These are phyloP conservation scores for Sycophila sp. DNA, from an alignment of 1,140 invertebrate genomes.

Conservation along the genomic window DNA sequence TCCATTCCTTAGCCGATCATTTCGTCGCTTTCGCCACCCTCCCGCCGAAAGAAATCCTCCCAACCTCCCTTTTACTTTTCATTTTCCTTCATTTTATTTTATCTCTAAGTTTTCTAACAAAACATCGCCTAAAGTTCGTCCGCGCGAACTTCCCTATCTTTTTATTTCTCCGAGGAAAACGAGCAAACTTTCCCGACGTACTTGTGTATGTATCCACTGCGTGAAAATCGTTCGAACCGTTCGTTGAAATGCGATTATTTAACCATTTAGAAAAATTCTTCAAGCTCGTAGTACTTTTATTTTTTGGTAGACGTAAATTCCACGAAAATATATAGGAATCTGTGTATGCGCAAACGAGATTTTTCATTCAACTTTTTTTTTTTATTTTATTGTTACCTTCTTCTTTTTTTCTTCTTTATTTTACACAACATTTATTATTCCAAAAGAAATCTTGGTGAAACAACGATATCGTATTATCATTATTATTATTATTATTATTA, in stretches of 20 bases:
- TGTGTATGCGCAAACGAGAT: conserved; percentile 7
- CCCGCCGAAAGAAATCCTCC: conserved; percentile 9
- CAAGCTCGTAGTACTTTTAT: conserved; percentile 5
- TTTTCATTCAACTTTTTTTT: no score
- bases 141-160: not conserved
- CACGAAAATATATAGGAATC: conserved; percentile 20
- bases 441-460: conserved; percentile 8
- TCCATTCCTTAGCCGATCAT: not conserved
- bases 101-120: not conserved
- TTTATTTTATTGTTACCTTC: no score
- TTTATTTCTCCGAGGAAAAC: not conserved
- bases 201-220: not conserved
- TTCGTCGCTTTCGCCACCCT: not conserved
- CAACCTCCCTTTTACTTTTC: not conserved
- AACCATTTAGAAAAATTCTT: conserved; percentile 27
- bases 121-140: not conserved
- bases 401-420: no score
- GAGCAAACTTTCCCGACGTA: not conserved
- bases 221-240: not conserved
- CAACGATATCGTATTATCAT: conserved; percentile 8
- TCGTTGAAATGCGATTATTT: conserved; percentile 15
- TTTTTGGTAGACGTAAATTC: conserved; percentile 6
- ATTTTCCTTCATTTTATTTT: not conserved
- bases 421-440: not conserved
- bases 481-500: no score